A percentile compares a stretch with the other conserved stretches of the same genome.
Conservation (phyloP, 2,888 invertebrate genomes). For the Ommatoiulus sabulosus region DNA sequence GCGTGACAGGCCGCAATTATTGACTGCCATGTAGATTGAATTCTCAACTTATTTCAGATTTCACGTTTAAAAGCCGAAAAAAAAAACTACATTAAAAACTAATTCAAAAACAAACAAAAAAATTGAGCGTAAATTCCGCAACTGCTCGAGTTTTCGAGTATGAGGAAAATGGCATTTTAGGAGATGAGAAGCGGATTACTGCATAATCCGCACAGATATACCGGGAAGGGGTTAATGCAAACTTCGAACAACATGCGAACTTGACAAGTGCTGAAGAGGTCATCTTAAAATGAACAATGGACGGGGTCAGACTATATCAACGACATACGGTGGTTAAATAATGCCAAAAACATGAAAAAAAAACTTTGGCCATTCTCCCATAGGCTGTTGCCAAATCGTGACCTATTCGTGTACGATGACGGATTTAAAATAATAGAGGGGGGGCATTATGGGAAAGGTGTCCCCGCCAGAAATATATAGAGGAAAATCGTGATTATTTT, state of each 20-base stretch:
- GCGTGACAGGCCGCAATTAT: slow-evolving; percentile 18
- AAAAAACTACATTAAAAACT: background rate
- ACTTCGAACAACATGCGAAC: background rate
- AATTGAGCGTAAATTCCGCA: background rate
- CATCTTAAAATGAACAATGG: slow-evolving; percentile 35
- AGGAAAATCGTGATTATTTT: slow-evolving; percentile 42
- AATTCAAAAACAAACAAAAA: background rate
- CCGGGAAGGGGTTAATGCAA: background rate
- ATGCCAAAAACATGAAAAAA: background rate
- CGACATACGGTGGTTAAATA: slow-evolving; percentile 21
- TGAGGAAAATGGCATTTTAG: background rate
- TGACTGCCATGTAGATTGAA: background rate
- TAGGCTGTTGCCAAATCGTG: background rate
- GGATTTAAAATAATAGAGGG: slow-evolving; percentile 1
- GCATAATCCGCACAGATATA: background rate
- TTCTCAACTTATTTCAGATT: background rate
- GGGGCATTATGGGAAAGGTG: slow-evolving; percentile 37
- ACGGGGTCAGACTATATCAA: slow-evolving; percentile 30
- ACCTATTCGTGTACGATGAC: slow-evolving; percentile 41
- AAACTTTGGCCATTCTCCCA: slow-evolving; percentile 33
- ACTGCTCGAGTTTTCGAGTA: background rate
- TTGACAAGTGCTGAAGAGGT: slow-evolving; percentile 48
- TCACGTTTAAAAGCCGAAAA: background rate
- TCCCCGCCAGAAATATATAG: background rate
- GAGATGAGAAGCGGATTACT: background rate